These are phyloP conservation scores for Acanthopleura granulata DNA, from an alignment of 2,888 invertebrate genomes.

Conservation along the genomic window DNA sequence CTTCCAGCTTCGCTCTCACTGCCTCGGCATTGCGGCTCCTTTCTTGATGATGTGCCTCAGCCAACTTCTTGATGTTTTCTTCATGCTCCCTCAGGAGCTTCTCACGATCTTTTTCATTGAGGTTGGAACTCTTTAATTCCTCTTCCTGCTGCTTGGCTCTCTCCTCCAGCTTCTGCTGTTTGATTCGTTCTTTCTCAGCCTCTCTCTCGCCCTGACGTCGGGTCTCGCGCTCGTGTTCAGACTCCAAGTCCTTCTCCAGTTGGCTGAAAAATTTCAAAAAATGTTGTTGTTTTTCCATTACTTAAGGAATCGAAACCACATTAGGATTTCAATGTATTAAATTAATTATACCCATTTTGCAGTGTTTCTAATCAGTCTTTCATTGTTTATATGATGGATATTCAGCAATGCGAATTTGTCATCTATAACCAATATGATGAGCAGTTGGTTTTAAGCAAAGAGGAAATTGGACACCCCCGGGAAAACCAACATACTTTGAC, in stretches of 20 bases:
- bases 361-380: too few species aligned
- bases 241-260: constrained; percentile 55
- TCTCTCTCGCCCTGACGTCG: constrained; percentile 52
- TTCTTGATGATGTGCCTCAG: constrained; percentile 42
- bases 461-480: too few species aligned
- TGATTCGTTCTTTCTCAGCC: constrained; percentile 51
- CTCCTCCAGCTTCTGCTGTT: constrained; percentile 55
- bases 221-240: constrained; percentile 53
- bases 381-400: too few species aligned
- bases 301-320: too few species aligned
- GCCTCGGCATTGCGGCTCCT: constrained; percentile 44
- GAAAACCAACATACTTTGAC: too few species aligned
- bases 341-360: too few species aligned
- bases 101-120: constrained; percentile 54
- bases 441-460: too few species aligned
- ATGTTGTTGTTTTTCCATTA: background rate
- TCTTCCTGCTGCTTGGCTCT: constrained; percentile 46
- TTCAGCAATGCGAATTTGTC: too few species aligned
- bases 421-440: too few species aligned
- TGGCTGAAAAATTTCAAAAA: constrained; percentile 35
- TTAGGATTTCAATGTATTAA: too few species aligned
- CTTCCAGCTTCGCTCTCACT: constrained; percentile 54
- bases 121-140: constrained; percentile 48
- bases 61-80: constrained; percentile 51
- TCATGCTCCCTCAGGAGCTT: constrained; percentile 57